Percentiles rank a stretch among this genome's conserved stretches.
phyloP scores from a whole-genome alignment of 2,888 invertebrate genomes.

The Apoderus coryli region DNA sequence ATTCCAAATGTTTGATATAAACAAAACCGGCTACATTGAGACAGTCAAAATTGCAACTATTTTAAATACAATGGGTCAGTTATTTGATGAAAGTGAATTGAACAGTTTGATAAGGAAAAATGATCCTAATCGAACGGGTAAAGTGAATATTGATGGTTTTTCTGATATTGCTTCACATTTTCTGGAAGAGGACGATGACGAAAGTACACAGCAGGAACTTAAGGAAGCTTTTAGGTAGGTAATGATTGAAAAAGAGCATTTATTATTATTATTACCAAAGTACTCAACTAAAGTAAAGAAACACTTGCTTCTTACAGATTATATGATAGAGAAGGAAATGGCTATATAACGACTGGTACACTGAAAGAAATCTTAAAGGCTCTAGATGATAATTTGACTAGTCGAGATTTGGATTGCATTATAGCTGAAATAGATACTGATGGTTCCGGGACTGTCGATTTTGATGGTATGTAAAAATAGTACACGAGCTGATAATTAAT shows the following conservation, averaged over 20 bases:
- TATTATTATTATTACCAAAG: no score
- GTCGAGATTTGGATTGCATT: conserved; percentile 88
- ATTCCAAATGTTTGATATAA: conserved; percentile 93
- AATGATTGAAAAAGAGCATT: no score
- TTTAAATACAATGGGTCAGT: conserved; percentile 85
- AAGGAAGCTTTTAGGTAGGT: conserved; percentile 81
- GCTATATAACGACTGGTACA: conserved; percentile 82
- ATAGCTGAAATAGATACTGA: conserved; percentile 97
- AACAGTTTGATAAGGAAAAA: conserved; percentile 57
- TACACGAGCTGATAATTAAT: no score
- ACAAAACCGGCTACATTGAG: conserved; percentile 82
- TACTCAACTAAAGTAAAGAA: no score
- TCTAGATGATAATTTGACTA: conserved; percentile 84
- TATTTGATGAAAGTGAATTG: conserved; percentile 75
- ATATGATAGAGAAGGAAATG: conserved; percentile 93
- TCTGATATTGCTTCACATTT: conserved; percentile 85
- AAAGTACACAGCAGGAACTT: conserved; percentile 71
- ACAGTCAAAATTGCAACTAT: conserved; percentile 82
- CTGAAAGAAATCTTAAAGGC: conserved; percentile 88
- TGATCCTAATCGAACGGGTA: conserved; percentile 81
- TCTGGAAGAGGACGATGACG: conserved; percentile 91
- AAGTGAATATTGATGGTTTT: conserved; percentile 90
- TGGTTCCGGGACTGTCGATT: no score
- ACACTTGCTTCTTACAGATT: conserved; percentile 46
- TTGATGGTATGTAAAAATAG: no score